These are phyloP conservation scores for Spea bombifrons DNA, from an alignment of 2,113 vertebrate species.

Conservation along the genomic window DNA sequence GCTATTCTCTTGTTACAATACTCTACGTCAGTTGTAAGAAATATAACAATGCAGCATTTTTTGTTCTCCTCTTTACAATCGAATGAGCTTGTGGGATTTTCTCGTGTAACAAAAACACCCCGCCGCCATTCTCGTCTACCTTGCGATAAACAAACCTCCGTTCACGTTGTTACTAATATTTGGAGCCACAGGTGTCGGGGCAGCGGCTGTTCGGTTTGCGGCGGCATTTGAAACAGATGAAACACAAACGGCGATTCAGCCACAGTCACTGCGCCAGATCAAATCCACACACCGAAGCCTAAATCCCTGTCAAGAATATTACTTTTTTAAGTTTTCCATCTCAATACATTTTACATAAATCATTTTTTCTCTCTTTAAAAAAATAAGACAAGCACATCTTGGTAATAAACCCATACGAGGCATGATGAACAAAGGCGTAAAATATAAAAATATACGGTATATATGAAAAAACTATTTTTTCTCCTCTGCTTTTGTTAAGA, in stretches of 20 bases:
- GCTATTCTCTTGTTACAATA: too few relatives aligned
- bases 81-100: neutral
- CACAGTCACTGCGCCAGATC: constrained; percentile 44
- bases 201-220: constrained; percentile 39
- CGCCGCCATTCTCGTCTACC: neutral
- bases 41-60: too few relatives aligned
- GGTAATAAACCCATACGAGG: constrained; percentile 21
- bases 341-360: constrained; percentile 30
- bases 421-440: constrained; percentile 21
- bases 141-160: constrained; percentile 11
- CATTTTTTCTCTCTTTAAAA: constrained; percentile 13
- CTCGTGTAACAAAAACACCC: neutral
- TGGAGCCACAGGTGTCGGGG: constrained; percentile 19
- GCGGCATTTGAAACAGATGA: constrained; percentile 37
- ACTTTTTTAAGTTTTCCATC: constrained; percentile 33
- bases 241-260: constrained; percentile 44
- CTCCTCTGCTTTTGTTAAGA: too few relatives aligned
- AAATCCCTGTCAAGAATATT: constrained; percentile 31
- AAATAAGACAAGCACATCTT: constrained; percentile 32
- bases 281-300: constrained; percentile 20
- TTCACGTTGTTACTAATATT: constrained; percentile 2
- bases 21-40: too few relatives aligned
- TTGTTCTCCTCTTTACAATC: neutral
- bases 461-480: neutral
- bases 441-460: neutral